phyloP scores from a whole-genome alignment of 2,797 vertebrate species.

The Coranthus polyacanthus region DNA sequence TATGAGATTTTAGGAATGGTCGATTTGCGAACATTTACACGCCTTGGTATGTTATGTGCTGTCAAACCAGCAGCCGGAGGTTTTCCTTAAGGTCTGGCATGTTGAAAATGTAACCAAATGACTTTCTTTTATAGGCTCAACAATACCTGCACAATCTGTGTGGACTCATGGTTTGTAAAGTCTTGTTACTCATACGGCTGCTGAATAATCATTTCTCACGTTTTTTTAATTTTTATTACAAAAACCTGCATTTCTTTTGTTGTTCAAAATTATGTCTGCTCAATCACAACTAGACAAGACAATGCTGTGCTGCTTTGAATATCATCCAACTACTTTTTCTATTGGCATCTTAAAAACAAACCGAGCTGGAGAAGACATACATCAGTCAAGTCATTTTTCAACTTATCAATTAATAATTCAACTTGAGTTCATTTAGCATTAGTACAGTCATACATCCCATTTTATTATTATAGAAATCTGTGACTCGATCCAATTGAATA shows the following conservation, averaged over 20 bases:
- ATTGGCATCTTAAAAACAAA: neutral
- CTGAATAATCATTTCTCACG: no score
- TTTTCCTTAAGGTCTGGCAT: no score
- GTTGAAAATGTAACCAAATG: no score
- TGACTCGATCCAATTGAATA: neutral
- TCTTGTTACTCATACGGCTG: no score
- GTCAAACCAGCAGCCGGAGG: no score
- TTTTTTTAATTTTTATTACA: no score
- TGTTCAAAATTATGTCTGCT: neutral
- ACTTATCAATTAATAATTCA: neutral
- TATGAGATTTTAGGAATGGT: no score
- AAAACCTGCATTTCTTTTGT: neutral
- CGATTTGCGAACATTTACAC: no score
- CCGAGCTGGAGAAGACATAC: neutral
- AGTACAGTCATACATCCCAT: neutral
- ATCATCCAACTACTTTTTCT: neutral
- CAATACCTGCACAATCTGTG: no score
- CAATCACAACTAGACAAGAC: conserved; percentile 1
- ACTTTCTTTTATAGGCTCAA: no score
- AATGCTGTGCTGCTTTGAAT: conserved; percentile 29
- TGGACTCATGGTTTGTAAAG: no score
- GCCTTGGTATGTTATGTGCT: no score
- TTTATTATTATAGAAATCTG: neutral
- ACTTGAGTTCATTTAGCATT: neutral
- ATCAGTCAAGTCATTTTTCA: neutral